Conservation (phyloP, 2,888 invertebrate genomes). For the Dryocosmus kuriphilus region DNA sequence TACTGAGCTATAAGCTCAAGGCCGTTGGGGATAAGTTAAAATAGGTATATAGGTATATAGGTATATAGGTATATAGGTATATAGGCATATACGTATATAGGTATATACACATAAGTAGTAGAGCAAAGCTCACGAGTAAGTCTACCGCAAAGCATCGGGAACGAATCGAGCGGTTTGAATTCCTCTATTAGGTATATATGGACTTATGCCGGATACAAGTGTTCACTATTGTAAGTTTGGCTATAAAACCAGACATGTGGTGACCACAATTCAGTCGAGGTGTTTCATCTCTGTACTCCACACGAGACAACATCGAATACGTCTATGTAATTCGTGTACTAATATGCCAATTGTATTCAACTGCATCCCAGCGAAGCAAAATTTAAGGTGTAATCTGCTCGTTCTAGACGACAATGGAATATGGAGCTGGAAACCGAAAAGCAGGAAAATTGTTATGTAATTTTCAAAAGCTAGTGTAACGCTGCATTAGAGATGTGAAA, state of each 20-base stretch:
- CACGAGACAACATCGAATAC: constrained; percentile 20
- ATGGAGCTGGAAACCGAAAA: background rate
- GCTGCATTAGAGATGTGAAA: background rate
- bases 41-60: constrained; percentile 4
- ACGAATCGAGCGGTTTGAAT: constrained; percentile 2
- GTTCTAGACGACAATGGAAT: background rate
- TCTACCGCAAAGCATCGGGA: constrained; percentile 14
- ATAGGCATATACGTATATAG: background rate
- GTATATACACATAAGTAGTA: background rate
- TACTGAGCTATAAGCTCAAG: constrained; percentile 10
- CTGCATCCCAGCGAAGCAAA: background rate
- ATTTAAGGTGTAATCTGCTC: background rate
- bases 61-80: background rate
- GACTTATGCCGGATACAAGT: background rate
- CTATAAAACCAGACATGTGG: constrained; percentile 1
- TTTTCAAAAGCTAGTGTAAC: background rate
- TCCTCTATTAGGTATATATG: background rate
- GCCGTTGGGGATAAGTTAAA: constrained; percentile 16
- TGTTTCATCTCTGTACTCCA: background rate
- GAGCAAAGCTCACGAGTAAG: constrained; percentile 24
- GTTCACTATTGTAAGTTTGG: background rate
- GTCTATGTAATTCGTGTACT: background rate
- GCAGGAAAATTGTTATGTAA: background rate
- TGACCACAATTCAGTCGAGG: constrained; percentile 18
- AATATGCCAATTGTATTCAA: constrained; percentile 21